Conservation (phyloP, 2,113 vertebrate species). For the Anhinga anhinga region DNA sequence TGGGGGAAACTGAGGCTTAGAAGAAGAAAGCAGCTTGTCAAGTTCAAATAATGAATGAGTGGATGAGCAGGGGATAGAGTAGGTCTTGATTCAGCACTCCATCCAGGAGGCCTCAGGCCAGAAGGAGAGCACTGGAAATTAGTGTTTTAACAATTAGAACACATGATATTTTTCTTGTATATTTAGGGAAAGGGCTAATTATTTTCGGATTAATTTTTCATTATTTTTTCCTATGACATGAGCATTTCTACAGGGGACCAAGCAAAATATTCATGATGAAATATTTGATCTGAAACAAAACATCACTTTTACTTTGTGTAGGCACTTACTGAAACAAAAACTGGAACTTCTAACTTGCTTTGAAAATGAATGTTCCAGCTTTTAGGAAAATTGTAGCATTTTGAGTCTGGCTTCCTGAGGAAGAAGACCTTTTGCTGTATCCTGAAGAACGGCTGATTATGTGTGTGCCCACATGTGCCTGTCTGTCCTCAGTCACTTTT, state of each 20-base stretch:
- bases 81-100: neutral
- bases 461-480: neutral
- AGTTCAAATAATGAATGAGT: neutral
- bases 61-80: neutral
- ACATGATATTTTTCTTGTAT: neutral
- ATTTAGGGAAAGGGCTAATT: neutral
- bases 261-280: neutral
- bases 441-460: neutral
- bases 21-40: neutral
- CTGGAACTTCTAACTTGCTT: neutral
- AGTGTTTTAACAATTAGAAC: neutral
- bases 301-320: neutral
- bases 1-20: neutral
- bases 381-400: neutral
- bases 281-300: neutral
- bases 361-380: neutral
- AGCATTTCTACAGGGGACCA: neutral
- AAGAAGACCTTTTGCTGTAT: neutral
- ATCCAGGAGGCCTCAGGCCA: neutral
- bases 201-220: neutral
- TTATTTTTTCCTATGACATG: neutral
- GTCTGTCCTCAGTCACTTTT: neutral
- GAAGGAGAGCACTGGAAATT: neutral
- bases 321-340: neutral
- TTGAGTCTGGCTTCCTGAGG: neutral